Percentiles rank a stretch among this genome's conserved stretches.
phyloP scores from a whole-genome alignment of 92 coral and sea anemone genomes.

The Epizoanthus rinbou region DNA sequence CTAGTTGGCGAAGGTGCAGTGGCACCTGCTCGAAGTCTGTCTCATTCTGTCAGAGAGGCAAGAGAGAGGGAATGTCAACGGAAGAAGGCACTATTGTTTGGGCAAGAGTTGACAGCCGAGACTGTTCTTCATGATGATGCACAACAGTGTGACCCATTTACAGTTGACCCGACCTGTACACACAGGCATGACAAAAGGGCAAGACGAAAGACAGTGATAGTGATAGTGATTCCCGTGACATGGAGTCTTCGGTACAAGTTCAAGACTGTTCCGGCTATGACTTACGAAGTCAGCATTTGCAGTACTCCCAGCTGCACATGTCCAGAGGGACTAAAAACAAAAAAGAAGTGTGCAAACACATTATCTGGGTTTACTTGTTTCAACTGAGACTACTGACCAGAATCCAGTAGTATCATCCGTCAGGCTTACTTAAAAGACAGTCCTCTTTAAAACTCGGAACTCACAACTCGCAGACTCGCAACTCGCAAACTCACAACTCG shows the following conservation, averaged over 20 bases:
- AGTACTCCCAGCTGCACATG: conserved; percentile 27
- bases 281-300: conserved; percentile 36
- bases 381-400: not conserved
- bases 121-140: conserved; percentile 22
- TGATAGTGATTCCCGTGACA: not conserved
- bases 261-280: conserved; percentile 26
- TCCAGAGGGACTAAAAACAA: conserved; percentile 12
- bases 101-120: conserved; percentile 4
- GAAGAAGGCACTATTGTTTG: conserved; percentile 17
- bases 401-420: conserved; percentile 5
- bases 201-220: not conserved
- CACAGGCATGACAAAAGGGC: conserved; percentile 46
- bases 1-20: conserved; percentile 37
- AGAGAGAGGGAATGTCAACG: conserved; percentile 36
- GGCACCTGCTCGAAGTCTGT: conserved; percentile 14
- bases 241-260: conserved; percentile 36
- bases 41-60: conserved; percentile 5
- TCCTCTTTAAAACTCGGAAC: too few relatives aligned
- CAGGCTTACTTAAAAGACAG: too few relatives aligned
- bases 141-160: conserved; percentile 2
- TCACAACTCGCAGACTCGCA: too few relatives aligned
- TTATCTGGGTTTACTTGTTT: conserved; percentile 39
- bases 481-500: too few relatives aligned
- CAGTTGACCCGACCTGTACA: conserved; percentile 37
- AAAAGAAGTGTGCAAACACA: conserved; percentile 5